Evolutionary conservation across 2,888 invertebrate genomes (phyloP), one percentile per base, ranked within the genome.

Genomic region (Trisateles emortualis): DNA sequence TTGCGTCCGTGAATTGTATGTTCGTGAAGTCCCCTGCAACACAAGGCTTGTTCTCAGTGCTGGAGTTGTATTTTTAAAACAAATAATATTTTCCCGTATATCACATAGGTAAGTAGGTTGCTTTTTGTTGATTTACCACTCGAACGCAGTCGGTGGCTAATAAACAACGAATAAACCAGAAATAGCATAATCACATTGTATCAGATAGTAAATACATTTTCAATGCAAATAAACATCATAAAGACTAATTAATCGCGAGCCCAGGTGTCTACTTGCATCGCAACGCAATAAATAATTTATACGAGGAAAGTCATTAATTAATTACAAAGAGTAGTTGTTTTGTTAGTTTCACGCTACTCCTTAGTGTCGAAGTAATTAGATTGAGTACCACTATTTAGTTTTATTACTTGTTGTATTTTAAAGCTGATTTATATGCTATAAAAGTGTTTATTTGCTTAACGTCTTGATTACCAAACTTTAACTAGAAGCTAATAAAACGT

Each of bases 201-300:
- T 26, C 16, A 16, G 16, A 9, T 26, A 35, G 24, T 45, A 26
- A 36, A 45, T 36, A 45, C 46, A 52, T 35, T 29, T 26, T 40
- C 35, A 41, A 36, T 40, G 40, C 35, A 29, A 33, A 48, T 32
- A 46, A 35, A 30, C 38, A 48, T 57, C 33, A 45, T 43, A 47
- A 51, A 41, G 39, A 46, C 47, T 46, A 65, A 59, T 68, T 54
- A 50, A 33, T 36, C 29, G 43, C 40, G 35, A 56, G 50, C 41
- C 47, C 67, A 67, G 56, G 59, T 64, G 64, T 54, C 40, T n/a
- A 38, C 22, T 45, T 52, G 62, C 44, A 54, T 46, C 38, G 43
- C 38, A 44, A 64, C 38, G 43, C 38, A 44, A 64, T 68, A 51
- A 68, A 68, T 68, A 57, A 68, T 64, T 30, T 30, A 68, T 68